phyloP scores from a whole-genome alignment of 2,797 vertebrate genomes.

The Hoplostethus atlanticus region DNA sequence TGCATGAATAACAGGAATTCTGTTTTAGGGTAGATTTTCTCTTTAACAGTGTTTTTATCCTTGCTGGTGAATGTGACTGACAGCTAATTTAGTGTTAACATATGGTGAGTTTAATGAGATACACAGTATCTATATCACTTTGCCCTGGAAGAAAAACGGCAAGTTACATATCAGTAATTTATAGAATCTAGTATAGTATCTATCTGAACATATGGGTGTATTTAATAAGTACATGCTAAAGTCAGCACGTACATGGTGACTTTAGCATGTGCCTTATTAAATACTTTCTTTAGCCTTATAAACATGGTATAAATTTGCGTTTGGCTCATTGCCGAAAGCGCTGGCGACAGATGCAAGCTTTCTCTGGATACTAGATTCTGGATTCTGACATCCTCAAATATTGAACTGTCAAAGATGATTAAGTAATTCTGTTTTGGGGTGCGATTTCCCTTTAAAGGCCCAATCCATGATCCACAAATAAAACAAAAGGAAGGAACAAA shows the following conservation, averaged over 20 bases:
- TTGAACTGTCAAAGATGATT: no score
- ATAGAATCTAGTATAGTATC: not conserved
- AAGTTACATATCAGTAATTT: not conserved
- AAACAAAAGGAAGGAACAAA: not conserved
- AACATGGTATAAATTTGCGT: not conserved
- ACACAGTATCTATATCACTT: no score
- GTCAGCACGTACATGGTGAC: no score
- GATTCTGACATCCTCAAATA: no score
- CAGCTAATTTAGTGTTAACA: not conserved
- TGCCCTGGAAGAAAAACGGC: not conserved
- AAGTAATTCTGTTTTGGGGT: not conserved
- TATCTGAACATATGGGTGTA: not conserved
- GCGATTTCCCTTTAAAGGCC: no score
- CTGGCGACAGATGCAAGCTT: not conserved
- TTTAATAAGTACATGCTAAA: no score
- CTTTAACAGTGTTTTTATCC: not conserved
- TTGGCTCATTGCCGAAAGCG: not conserved
- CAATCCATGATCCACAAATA: no score
- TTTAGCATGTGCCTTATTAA: no score
- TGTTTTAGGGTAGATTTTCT: not conserved
- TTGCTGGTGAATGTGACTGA: not conserved
- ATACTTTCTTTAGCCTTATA: no score
- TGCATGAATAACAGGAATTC: not conserved
- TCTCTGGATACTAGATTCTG: not conserved
- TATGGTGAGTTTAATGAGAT: conserved; percentile 29